Evolutionary conservation across 92 coral and sea anemone genomes (phyloP).

Genomic region (Heteractis magnifica): DNA sequence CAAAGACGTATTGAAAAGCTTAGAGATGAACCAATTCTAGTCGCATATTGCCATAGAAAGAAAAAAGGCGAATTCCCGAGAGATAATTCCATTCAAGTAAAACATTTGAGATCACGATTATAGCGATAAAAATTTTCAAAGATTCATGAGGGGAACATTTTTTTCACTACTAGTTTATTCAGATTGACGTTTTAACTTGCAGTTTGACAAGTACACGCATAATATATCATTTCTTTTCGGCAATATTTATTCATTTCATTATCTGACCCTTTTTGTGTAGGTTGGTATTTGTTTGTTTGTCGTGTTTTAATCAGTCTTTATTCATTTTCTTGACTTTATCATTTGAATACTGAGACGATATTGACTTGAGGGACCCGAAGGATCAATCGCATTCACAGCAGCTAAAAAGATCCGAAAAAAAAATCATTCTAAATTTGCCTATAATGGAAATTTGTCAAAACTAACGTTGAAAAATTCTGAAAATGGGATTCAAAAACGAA

Average conservation of each 20-base stretch:
- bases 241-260: not conserved
- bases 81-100: not conserved
- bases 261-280: not conserved
- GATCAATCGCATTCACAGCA: no score
- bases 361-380: no score
- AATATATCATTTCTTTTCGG: not conserved
- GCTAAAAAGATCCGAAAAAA: no score
- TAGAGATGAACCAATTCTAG: not conserved
- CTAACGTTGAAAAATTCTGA: no score
- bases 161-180: not conserved
- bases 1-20: not conserved
- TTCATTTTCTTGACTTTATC: no score
- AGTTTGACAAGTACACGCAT: not conserved
- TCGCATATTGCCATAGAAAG: not conserved
- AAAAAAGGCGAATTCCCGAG: not conserved
- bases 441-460: no score
- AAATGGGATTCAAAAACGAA: no score
- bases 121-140: not conserved
- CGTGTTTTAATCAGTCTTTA: not conserved
- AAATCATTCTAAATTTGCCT: no score
- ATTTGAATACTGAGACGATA: no score
- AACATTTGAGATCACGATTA: slow-evolving; percentile 7
- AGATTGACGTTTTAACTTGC: not conserved
- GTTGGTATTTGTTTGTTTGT: not conserved
- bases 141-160: not conserved